A percentile compares a stretch with the other conserved stretches of the same genome.
Evolutionary conservation across 2,113 vertebrate genomes (phyloP).

Genomic region (Hystrix brachyura): DNA sequence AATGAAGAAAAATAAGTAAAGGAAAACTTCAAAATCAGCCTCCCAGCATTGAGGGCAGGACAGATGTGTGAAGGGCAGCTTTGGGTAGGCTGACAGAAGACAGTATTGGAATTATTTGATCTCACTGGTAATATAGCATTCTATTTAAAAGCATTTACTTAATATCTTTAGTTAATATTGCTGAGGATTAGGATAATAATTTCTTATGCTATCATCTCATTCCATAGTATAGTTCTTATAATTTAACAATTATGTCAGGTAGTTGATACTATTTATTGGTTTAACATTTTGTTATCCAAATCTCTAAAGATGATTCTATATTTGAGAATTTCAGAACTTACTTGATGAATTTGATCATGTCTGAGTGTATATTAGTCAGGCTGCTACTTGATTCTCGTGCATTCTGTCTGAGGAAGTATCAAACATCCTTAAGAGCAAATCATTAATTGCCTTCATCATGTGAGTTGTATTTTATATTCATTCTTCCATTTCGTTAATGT

Average conservation of each 20-base stretch:
- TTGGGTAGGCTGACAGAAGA: not conserved
- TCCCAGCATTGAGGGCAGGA: not conserved
- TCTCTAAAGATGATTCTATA: not conserved
- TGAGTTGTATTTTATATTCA: not conserved
- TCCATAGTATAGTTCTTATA: not conserved
- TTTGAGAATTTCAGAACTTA: not conserved
- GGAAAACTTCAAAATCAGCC: not conserved
- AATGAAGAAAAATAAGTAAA: not conserved
- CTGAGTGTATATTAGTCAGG: not conserved
- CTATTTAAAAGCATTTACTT: not conserved
- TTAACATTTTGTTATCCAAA: not conserved
- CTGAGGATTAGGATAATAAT: not conserved
- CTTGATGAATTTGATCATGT: not conserved
- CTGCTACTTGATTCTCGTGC: not conserved
- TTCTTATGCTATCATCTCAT: not conserved
- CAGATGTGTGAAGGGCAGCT: not conserved
- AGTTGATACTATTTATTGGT: not conserved
- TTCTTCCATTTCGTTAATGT: slow-evolving; percentile 10
- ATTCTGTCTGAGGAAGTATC: not conserved
- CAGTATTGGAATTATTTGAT: not conserved
- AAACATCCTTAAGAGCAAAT: not conserved
- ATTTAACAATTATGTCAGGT: not conserved
- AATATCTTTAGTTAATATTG: not conserved
- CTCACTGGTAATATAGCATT: not conserved
- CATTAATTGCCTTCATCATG: not conserved